Base-by-base conservation (phyloP, 2,797 vertebrate species). In the Crocidura indochinensis region DNA sequence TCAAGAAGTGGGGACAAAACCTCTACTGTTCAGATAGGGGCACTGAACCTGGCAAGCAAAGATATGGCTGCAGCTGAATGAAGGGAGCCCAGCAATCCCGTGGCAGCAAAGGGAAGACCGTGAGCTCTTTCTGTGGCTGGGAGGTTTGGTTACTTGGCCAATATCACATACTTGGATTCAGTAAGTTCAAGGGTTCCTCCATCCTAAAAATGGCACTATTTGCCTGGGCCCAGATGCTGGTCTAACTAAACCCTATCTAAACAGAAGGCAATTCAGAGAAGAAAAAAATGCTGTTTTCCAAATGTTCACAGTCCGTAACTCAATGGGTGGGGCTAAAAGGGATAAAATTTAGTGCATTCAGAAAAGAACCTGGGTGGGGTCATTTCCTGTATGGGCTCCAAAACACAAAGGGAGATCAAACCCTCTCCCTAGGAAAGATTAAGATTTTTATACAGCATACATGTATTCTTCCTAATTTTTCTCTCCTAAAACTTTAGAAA, bases 241-340 rank as follows among this genome's bases (percentile, higher is more conserved):
- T 29, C 90, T 80, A 38, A 91, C 86, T 81, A 87, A 93, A 51
- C 65, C 22, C 53, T 44, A 26, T 79, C 60, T 90, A 93, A 89
- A 90, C 47, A 93, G 94, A 90, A 93, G 49, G 89, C 67, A 38
- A 72, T 90, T 88, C 80, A 67, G 60, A 75, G 38, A 87, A 56
- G 77, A n/a, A 83, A 74, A 90, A 73, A 31, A 53, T 68, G 77
- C 11, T 19, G 1, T 27, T 51, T 69, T 64, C 31, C 72, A 88
- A 82, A 65, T 71, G 85, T 87, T 76, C 73, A 19, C 14, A 64
- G 80, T 67, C 62, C 0, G 0, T 62, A 87, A 44, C 29, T 26
- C 27, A 49, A 74, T 22, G 49, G 20, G 14, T 27, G 60, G 44
- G 67, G 38, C 72, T 83, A 56, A 47, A 38, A 8, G 65, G 51